Evolutionary conservation across 2,113 vertebrate genomes (phyloP).

Genomic region (Bostrychus sinensis): DNA sequence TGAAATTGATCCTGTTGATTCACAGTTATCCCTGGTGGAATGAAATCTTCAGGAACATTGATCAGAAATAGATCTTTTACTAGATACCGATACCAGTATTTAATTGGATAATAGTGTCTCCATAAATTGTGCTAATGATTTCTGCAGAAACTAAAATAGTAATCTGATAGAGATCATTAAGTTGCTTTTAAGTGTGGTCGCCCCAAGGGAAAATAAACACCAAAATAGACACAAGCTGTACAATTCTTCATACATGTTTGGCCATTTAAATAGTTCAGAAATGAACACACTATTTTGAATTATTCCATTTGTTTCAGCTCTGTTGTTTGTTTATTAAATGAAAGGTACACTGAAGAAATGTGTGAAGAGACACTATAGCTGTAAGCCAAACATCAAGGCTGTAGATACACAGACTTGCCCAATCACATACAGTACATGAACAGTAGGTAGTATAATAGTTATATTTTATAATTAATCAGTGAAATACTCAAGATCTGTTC

Average conservation of each 20-base stretch:
- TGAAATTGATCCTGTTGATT: constrained; percentile 43
- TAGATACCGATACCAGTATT: constrained; percentile 42
- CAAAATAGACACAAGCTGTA: constrained; percentile 36
- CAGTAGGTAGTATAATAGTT: too few species aligned
- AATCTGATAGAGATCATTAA: constrained; percentile 71
- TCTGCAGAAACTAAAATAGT: constrained; percentile 64
- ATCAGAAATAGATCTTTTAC: constrained; percentile 51
- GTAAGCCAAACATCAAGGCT: too few species aligned
- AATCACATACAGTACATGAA: too few species aligned
- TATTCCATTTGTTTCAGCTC: too few species aligned
- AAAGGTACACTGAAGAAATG: background rate
- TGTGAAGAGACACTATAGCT: too few species aligned
- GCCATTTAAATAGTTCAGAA: constrained; percentile 25
- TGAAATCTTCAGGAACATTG: constrained; percentile 62
- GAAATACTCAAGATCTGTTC: too few species aligned
- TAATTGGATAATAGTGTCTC: constrained; percentile 59
- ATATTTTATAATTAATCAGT: too few species aligned
- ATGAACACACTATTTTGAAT: background rate
- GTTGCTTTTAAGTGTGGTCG: constrained; percentile 63
- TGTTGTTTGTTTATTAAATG: too few species aligned
- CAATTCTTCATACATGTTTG: constrained; percentile 25
- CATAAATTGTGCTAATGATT: constrained; percentile 74
- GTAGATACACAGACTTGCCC: too few species aligned
- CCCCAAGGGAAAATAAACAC: constrained; percentile 18
- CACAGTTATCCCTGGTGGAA: constrained; percentile 36